These are phyloP conservation scores for Seira ritae DNA, from an alignment of 2,888 invertebrate species.

Conservation along the genomic window DNA sequence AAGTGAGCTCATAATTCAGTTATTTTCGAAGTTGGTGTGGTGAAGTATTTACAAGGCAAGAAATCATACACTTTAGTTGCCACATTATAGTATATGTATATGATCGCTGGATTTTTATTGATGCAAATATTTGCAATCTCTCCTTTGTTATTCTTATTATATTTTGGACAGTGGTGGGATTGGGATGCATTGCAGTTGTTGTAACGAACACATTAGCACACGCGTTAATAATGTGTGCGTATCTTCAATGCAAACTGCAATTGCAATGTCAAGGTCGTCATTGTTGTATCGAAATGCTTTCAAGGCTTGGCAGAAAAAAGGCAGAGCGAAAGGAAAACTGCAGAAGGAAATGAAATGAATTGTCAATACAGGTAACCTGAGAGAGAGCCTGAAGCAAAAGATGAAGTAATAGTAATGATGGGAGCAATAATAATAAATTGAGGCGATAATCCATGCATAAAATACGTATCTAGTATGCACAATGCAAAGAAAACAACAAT, in stretches of 20 bases:
- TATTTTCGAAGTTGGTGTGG: neutral
- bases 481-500: too few species aligned
- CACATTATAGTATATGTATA: neutral
- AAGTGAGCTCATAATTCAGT: neutral
- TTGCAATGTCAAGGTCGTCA: slow-evolving; percentile 49
- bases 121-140: neutral
- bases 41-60: neutral
- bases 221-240: neutral
- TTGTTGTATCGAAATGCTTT: slow-evolving; percentile 20
- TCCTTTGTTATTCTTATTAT: neutral
- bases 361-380: too few species aligned
- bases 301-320: slow-evolving; percentile 32
- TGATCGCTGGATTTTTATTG: neutral
- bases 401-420: neutral
- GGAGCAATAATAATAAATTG: neutral
- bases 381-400: neutral
- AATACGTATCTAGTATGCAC: too few species aligned
- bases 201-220: too few species aligned
- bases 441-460: too few species aligned
- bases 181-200: too few species aligned
- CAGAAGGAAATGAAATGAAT: slow-evolving; percentile 21
- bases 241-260: slow-evolving; percentile 49
- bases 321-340: slow-evolving; percentile 29
- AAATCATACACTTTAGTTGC: neutral
- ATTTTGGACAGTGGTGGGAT: too few species aligned